Conservation (phyloP, 2,888 invertebrate genomes). For the Clusia tigrina region DNA sequence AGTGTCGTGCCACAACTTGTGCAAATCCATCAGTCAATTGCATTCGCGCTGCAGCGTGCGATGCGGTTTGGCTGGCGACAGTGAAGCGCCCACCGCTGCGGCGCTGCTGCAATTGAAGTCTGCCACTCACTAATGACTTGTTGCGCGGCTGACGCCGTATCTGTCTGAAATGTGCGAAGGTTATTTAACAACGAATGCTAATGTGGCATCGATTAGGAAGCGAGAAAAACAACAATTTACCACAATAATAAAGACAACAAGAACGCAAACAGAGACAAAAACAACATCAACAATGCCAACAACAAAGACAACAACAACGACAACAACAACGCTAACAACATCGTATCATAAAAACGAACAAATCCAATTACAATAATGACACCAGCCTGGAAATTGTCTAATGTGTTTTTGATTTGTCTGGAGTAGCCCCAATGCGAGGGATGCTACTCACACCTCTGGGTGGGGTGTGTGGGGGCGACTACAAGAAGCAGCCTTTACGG, state of each 20-base stretch:
- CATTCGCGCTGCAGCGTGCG: not conserved
- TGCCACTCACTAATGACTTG: not conserved
- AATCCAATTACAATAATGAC: too few species aligned
- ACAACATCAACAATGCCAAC: not conserved
- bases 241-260: not conserved
- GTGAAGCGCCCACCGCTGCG: not conserved
- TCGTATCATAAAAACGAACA: too few species aligned
- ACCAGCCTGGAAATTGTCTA: constrained; percentile 1
- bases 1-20: constrained; percentile 27
- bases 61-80: not conserved
- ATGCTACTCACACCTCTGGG: too few species aligned
- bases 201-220: not conserved
- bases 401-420: constrained; percentile 6
- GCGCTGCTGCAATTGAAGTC: not conserved
- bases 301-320: not conserved
- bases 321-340: not conserved
- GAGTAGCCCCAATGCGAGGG: not conserved
- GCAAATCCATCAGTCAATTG: constrained; percentile 30
- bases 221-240: not conserved
- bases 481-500: too few species aligned
- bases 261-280: not conserved
- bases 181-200: not conserved
- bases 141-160: not conserved
- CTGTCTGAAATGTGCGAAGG: not conserved
- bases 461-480: too few species aligned